Evolutionary conservation across 2,888 invertebrate species (phyloP), one percentile per base, ranked within the genome.

Genomic region (Nymphalis urticae): DNA sequence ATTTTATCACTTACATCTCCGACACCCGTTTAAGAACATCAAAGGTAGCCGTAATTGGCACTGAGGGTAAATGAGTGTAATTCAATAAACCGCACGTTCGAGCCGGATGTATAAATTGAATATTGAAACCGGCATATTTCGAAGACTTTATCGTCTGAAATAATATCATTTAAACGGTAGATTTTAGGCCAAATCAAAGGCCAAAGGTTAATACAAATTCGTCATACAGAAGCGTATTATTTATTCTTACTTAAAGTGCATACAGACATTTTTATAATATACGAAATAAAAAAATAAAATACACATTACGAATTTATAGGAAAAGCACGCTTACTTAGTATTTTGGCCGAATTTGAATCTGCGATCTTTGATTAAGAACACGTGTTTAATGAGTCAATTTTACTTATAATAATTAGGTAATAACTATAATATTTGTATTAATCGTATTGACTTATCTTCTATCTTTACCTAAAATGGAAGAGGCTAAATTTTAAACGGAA

Each of bases 11-110:
- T 86, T 85, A 82, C 84, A 83, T 84, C 85, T 86, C 85, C 85
- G 82, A 83, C 85, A 87, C 86, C 78, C 82, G 85, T 88, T 88
- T 85, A 77, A 76, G 72, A 76, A 89, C 87, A 84, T 91, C 88
- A 90, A 91, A 90, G 88, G 82, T 81, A 83, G 82, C 82, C 85
- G 84, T 90, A 89, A 90, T 91, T 89, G 85, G 83, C 80, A 72
- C 73, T 77, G 75, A 76, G 80, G 80, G 75, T 80, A 82, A 81
- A 80, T 79, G 80, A 79, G 76, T 76, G 77, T 79, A 82, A 79
- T 80, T 76, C 76, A 76, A 77, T 76, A 75, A 71, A 74, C 64
- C 69, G 71, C 71, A 69, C 68, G 62, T 42, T 62, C 69, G 64
- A 68, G 51, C 63, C 60, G 64, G 69, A 73, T 65, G 70, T 51